These are phyloP conservation scores for Drosophila meridionalis DNA, from an alignment of 2,888 invertebrate species.

Conservation along the genomic window DNA sequence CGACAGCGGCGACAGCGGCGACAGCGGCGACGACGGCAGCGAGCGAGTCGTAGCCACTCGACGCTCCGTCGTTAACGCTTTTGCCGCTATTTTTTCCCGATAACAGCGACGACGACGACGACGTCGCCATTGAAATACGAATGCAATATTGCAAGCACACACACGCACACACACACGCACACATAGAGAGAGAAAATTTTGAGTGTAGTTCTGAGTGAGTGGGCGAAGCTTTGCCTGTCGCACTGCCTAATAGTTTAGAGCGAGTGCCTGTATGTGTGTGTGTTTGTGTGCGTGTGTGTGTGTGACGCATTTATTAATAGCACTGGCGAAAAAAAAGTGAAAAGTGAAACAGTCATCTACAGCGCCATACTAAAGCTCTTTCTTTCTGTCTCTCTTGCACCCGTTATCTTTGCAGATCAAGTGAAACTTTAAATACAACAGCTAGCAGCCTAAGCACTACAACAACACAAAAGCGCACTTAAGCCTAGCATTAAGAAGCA, in stretches of 20 bases:
- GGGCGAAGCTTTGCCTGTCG: constrained; percentile 50
- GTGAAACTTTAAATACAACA: constrained; percentile 62
- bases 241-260: constrained; percentile 7
- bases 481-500: constrained; percentile 46
- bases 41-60: constrained; percentile 18
- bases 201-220: constrained; percentile 40
- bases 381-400: constrained; percentile 18
- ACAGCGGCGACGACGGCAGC: constrained; percentile 11
- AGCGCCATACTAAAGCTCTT: constrained; percentile 24
- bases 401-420: constrained; percentile 64
- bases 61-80: constrained; percentile 29
- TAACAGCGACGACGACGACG: constrained; percentile 50
- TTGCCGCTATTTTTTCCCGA: constrained; percentile 53
- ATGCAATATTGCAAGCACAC: constrained; percentile 56
- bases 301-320: constrained; percentile 61
- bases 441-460: constrained; percentile 44
- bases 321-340: constrained; percentile 30
- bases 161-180: constrained; percentile 4
- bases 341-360: constrained; percentile 21
- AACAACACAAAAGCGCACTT: constrained; percentile 49
- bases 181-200: constrained; percentile 23
- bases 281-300: constrained; percentile 35
- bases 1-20: background rate
- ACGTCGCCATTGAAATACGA: constrained; percentile 75
- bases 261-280: constrained; percentile 25